Percentiles rank a stretch among this genome's conserved stretches.
phyloP scores from a whole-genome alignment of 2,888 invertebrate species.

The Orthosia incerta region DNA sequence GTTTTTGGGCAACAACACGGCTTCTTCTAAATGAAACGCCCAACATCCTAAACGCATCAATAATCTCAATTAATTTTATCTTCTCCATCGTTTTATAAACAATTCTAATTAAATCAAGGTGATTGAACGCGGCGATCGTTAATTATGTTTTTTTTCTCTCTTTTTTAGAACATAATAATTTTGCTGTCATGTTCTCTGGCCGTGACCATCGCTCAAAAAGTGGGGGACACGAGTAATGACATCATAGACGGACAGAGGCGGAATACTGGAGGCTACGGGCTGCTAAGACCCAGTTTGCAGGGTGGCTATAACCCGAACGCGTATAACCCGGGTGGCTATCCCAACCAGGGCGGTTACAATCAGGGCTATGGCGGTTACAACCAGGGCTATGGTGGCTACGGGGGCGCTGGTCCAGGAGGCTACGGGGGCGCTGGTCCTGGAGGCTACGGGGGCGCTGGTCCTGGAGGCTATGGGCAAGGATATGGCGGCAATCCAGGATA shows the following conservation, averaged over 20 bases:
- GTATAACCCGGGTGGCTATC: constrained; percentile 38
- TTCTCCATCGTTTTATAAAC: constrained; percentile 6
- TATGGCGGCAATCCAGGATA: constrained; percentile 36
- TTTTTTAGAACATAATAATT: constrained; percentile 80
- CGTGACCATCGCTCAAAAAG: constrained; percentile 75
- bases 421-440: constrained; percentile 21
- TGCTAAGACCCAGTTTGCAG: constrained; percentile 56
- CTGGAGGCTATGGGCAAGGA: constrained; percentile 44
- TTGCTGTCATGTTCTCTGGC: constrained; percentile 79
- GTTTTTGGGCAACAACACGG: background rate
- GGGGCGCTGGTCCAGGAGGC: constrained; percentile 56
- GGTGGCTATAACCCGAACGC: constrained; percentile 30
- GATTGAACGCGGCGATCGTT: constrained; percentile 36
- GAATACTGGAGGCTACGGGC: constrained; percentile 81
- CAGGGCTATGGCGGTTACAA: constrained; percentile 49
- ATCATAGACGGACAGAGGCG: constrained; percentile 73
- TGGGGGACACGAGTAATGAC: constrained; percentile 76
- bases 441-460: constrained; percentile 26
- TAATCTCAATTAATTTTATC: constrained; percentile 3
- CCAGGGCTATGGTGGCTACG: constrained; percentile 13
- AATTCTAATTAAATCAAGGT: constrained; percentile 35
- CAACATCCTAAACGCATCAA: background rate
- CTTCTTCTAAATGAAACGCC: background rate
- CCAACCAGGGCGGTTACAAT: constrained; percentile 39
- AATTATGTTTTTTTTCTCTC: constrained; percentile 43